A percentile compares a stretch with the other conserved stretches of the same genome.
Evolutionary conservation across 2,797 vertebrate species (phyloP).

Genomic region (Galago senegalensis): DNA sequence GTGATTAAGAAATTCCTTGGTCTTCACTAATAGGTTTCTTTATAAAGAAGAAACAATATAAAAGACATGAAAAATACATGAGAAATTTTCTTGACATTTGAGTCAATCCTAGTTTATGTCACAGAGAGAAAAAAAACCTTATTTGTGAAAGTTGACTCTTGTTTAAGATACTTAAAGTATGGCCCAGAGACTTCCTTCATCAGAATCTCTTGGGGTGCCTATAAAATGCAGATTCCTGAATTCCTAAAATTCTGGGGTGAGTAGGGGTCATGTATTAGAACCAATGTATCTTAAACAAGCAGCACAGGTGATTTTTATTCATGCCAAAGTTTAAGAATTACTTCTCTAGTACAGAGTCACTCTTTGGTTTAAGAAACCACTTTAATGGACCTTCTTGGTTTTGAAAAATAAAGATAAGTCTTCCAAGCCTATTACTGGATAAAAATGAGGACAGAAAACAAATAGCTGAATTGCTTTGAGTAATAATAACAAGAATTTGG

Average conservation of each 20-base stretch:
- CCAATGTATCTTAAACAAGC: neutral
- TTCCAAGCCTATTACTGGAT: conserved; percentile 25
- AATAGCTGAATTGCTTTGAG: conserved; percentile 21
- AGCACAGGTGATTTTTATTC: conserved; percentile 48
- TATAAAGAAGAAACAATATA: conserved; percentile 60
- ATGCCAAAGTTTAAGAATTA: conserved; percentile 45
- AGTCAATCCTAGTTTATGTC: conserved; percentile 7
- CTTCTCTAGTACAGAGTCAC: conserved; percentile 11
- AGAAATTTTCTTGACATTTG: conserved; percentile 41
- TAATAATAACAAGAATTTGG: conserved; percentile 56
- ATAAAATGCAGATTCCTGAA: conserved; percentile 40
- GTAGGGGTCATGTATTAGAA: neutral
- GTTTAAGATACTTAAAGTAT: conserved; percentile 20
- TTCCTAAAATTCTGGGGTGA: neutral
- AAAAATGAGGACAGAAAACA: conserved; percentile 52
- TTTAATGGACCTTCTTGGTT: conserved; percentile 45
- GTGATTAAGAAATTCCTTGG: conserved; percentile 67
- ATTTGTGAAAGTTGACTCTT: conserved; percentile 34
- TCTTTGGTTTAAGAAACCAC: conserved; percentile 35
- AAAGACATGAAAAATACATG: conserved; percentile 37
- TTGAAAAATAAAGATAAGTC: conserved; percentile 46
- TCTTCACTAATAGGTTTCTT: conserved; percentile 52
- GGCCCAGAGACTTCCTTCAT: neutral
- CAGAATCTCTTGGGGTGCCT: conserved; percentile 9
- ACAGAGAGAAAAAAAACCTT: conserved; percentile 35